phyloP scores from a whole-genome alignment of 2,797 vertebrate species.

The Danio kyathit region DNA sequence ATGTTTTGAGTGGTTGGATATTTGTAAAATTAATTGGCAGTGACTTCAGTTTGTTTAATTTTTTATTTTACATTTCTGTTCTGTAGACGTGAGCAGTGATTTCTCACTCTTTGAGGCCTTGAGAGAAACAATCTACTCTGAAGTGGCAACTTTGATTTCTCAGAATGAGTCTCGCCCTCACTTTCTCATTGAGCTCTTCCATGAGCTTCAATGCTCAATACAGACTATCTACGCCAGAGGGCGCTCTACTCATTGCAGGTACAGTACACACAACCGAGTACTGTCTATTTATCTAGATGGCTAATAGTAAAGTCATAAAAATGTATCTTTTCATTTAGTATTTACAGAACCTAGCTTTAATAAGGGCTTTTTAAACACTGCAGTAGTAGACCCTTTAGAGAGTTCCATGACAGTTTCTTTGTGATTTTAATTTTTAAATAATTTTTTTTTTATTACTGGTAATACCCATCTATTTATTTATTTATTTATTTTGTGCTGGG shows the following conservation, averaged over 20 bases:
- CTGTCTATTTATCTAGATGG: too few species aligned
- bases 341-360: too few species aligned
- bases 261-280: conserved; percentile 1
- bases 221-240: conserved; percentile 96
- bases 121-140: conserved; percentile 97
- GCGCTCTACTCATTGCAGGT: conserved; percentile 96
- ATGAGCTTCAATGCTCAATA: conserved; percentile 96
- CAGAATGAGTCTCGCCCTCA: conserved; percentile 97
- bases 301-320: too few species aligned
- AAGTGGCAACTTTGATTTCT: conserved; percentile 97
- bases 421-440: too few species aligned
- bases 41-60: conserved; percentile 4
- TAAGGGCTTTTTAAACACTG: too few species aligned
- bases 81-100: conserved; percentile 94
- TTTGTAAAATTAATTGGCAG: neutral
- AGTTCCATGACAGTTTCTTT: too few species aligned
- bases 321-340: too few species aligned
- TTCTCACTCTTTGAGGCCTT: conserved; percentile 97
- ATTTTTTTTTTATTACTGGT: too few species aligned
- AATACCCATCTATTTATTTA: too few species aligned
- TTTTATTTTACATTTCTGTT: conserved; percentile 35
- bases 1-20: neutral
- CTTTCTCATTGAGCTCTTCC: conserved; percentile 98
- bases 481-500: too few species aligned
- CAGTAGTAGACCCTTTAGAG: too few species aligned